Percentiles rank a stretch among this genome's conserved stretches.
phyloP scores from a whole-genome alignment of 2,113 vertebrate genomes.

The Rhinichthys klamathensis region DNA sequence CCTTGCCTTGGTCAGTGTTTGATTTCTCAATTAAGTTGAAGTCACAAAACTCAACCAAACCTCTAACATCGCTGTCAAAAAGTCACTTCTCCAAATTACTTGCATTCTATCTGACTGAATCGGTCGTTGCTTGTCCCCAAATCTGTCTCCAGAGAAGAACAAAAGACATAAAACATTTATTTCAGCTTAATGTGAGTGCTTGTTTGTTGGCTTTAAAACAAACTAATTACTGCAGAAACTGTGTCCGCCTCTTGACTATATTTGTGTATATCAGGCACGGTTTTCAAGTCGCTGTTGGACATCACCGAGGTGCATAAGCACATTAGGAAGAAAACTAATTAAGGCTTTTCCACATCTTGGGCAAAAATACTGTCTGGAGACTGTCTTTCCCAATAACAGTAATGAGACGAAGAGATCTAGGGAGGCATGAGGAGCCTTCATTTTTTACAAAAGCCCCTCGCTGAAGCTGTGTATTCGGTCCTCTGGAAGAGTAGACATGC shows the following conservation, averaged over 20 bases:
- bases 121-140: not conserved
- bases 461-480: constrained; percentile 36
- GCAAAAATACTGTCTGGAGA: constrained; percentile 71
- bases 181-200: not conserved
- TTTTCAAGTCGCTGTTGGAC: constrained; percentile 64
- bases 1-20: not conserved
- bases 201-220: constrained; percentile 33
- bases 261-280: constrained; percentile 26
- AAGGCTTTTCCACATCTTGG: constrained; percentile 70
- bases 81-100: constrained; percentile 22
- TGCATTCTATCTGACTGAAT: constrained; percentile 9
- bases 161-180: constrained; percentile 39
- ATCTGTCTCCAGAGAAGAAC: constrained; percentile 28
- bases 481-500: constrained; percentile 46
- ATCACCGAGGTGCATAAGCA: constrained; percentile 65
- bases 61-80: not conserved
- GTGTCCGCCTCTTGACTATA: constrained; percentile 21
- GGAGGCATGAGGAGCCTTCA: constrained; percentile 49
- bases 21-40: constrained; percentile 9
- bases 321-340: constrained; percentile 74
- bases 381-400: constrained; percentile 68
- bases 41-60: constrained; percentile 1
- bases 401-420: constrained; percentile 64
- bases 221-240: constrained; percentile 37
- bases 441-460: constrained; percentile 51